Evolutionary conservation across 2,888 invertebrate genomes (phyloP), one percentile per base, ranked within the genome.

Genomic region (Chaitophorus viminalis): DNA sequence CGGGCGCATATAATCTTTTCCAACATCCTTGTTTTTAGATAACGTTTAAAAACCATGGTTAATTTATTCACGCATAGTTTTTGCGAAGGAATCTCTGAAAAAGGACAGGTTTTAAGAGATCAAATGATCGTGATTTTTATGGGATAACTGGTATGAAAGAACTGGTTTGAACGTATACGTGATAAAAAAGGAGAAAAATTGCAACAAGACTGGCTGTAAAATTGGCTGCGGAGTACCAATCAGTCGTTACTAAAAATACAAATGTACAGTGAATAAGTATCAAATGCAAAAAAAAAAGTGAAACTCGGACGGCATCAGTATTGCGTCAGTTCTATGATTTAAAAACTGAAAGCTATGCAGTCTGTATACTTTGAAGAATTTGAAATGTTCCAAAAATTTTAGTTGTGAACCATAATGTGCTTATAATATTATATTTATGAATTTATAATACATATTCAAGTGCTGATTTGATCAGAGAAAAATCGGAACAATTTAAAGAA

Each of bases 61-160:
- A 82, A 74, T 36, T 52, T 72, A 79, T 79, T 72, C 36, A 54
- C 21, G 72, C 52, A 72, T 79, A 86, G 36, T 78, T 78, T 70
- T 78, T 14, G 72, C 46, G 75, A 84, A 76, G 76, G 84, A 46
- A 36, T 79, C 70, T 76, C 46, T 65, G 77, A 60, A 78, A 78
- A 79, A 60, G 54, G 70, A 86, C 86, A 29, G 86, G 86, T 86
- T 78, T 72, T n/a, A 25, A 70, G 70, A 86, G 77, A 78, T 78
- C 86, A 79, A 36, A 54, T 36, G 36, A 29, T 36, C 1, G 70
- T 36, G 72, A 54, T 72, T 86, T 78, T 54, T 36, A 65, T 29
- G 52, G n/a, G 25, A n/a, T 18, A 60, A 77, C 52, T 4, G 8
- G 76, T 76, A 77, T 68, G 1, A 60, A 39, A 84, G 65, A 77